Percentiles rank a stretch among this genome's conserved stretches.
Evolutionary conservation across 2,797 vertebrate species (phyloP).

Genomic region (Characodon lateralis): DNA sequence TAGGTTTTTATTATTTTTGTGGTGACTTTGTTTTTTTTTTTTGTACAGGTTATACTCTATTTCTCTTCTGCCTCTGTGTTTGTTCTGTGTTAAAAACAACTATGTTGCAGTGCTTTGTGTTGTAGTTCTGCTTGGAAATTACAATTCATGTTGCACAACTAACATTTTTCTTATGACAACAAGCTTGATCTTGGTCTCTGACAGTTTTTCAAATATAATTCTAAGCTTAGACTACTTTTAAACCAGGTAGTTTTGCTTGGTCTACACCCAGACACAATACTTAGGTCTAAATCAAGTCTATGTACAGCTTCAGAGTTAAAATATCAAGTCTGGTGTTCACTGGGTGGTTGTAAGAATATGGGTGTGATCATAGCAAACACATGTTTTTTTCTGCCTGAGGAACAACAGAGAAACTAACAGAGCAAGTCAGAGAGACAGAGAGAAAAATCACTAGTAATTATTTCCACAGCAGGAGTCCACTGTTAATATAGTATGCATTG

Average conservation of each 20-base stretch:
- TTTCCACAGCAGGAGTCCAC: neutral
- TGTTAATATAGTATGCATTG: neutral
- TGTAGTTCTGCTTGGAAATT: neutral
- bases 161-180: neutral
- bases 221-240: neutral
- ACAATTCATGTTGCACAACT: neutral
- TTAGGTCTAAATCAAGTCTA: neutral
- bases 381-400: neutral
- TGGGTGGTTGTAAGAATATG: neutral
- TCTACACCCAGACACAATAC: neutral
- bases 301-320: neutral
- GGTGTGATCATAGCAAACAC: neutral
- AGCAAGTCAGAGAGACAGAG: neutral
- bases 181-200: neutral
- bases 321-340: neutral
- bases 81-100: neutral
- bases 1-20: neutral
- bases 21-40: neutral
- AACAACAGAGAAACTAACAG: constrained; percentile 1
- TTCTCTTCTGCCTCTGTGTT: neutral
- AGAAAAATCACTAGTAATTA: constrained; percentile 1
- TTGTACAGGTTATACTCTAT: neutral
- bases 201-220: neutral
- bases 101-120: neutral
- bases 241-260: neutral